Conservation (phyloP, 2,797 vertebrate genomes). For the Brachyalestes nurse region DNA sequence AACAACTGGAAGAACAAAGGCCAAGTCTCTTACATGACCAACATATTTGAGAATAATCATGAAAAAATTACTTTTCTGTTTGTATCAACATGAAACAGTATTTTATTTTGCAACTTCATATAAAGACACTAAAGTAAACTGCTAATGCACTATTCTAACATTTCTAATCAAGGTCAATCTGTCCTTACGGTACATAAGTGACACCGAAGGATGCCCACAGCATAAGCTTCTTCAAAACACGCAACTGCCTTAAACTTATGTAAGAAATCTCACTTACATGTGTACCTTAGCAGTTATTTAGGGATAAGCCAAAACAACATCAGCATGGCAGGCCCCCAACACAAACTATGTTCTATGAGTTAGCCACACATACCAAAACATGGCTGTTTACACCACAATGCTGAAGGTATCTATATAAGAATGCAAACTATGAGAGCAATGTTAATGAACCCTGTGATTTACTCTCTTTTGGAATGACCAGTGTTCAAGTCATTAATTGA, state of each 20-base stretch:
- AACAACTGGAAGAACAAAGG: constrained; percentile 9
- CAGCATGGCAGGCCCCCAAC: background rate
- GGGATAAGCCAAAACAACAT: background rate
- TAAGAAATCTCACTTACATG: too few relatives aligned
- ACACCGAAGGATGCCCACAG: background rate
- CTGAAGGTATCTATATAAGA: background rate
- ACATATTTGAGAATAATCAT: background rate
- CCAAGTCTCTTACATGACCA: background rate
- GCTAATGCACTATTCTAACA: background rate
- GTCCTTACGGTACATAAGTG: background rate
- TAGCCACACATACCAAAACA: background rate
- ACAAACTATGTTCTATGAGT: background rate
- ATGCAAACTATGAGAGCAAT: background rate
- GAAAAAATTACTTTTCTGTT: background rate
- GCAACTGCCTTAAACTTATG: background rate
- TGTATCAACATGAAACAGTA: background rate
- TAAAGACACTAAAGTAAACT: background rate
- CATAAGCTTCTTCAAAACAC: background rate
- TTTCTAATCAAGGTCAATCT: background rate
- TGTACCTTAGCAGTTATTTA: background rate
- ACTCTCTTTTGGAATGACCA: background rate
- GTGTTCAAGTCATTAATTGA: too few relatives aligned
- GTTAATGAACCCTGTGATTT: background rate
- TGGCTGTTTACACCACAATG: background rate
- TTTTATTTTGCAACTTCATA: too few relatives aligned